These are phyloP conservation scores for Parthenolecanium corni DNA, from an alignment of 2,888 invertebrate genomes.

Conservation along the genomic window DNA sequence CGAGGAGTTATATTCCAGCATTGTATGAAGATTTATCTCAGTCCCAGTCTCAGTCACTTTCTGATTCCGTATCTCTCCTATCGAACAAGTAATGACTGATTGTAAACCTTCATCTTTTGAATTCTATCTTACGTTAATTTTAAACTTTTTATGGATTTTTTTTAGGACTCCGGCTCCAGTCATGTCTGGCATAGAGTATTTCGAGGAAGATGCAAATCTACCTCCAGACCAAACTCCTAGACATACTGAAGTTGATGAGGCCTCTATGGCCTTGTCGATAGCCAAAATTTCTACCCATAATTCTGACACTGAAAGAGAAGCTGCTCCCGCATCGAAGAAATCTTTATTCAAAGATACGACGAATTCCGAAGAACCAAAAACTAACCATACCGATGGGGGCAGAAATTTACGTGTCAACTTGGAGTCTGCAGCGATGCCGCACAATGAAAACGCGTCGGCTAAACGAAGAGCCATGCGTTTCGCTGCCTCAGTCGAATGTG, in stretches of 20 bases:
- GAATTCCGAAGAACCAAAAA: no score
- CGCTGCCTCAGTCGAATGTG: not conserved
- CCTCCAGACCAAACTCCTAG: not conserved
- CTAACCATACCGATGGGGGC: not conserved
- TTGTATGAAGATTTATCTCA: constrained; percentile 16
- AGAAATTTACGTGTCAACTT: not conserved
- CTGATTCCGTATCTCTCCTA: not conserved
- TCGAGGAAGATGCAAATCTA: constrained; percentile 11
- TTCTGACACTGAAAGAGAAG: not conserved
- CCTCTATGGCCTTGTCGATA: not conserved
- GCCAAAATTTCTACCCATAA: not conserved
- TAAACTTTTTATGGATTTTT: no score
- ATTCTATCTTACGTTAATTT: no score
- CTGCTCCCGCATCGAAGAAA: not conserved
- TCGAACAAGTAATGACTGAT: not conserved
- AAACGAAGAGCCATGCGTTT: no score
- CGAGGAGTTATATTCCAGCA: constrained; percentile 12
- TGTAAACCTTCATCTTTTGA: not conserved
- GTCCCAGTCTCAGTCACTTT: constrained; percentile 6
- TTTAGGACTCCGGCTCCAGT: no score
- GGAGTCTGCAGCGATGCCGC: no score
- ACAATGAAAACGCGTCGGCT: no score
- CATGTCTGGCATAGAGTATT: not conserved
- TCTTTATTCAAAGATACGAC: not conserved
- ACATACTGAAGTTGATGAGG: not conserved